Base-by-base conservation (phyloP, 1,140 invertebrate species). In the Drosophila leontia region DNA sequence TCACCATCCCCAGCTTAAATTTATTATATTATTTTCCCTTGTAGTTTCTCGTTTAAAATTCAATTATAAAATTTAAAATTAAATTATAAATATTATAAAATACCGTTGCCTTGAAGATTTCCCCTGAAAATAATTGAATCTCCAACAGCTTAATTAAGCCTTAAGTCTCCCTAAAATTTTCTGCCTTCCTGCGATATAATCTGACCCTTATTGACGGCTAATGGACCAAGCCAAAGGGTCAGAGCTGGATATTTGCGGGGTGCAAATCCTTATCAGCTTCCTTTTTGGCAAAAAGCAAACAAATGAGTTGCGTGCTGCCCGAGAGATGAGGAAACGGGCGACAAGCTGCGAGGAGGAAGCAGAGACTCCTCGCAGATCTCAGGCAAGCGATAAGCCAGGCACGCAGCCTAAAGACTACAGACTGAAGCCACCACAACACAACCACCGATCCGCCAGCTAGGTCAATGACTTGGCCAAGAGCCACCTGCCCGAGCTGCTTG, bases 251-350 rank as follows among this genome's bases (percentile, higher is more conserved):
- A 70, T 72, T 72, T 37, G 15, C 19, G 47, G 53, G 45, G 44
- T 29, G 29, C 48, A 39, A 64, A 61, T 41, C 29, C 42, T 74
- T 87, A 88, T 83, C 69, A 55, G 42, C 45, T 57, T 75, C 76
- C 62, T 64, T 58, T 56, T 41, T 23, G 19, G 35, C 13, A 63
- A 80, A 57, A 80, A 68, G 60, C 64, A 83, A 80, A 83, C 77
- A 88, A 90, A 90, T 88, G 63, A 88, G 60, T 78, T 88, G 84
- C 84, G 84, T 88, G 83, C 74, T 48, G 41, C 13, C 44, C 13
- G 26, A 65, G 42, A 51, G 47, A 41, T 12, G 6, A 29, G 29
- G 29, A 35, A 62, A 26, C 13, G 29, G 29, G 13, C 13, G 51
- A 53, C 51, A 23, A 15, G 34, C 50, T 15, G 35, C 19, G 57